phyloP scores from a whole-genome alignment of 2,888 invertebrate species.

The Arctia plantaginis region DNA sequence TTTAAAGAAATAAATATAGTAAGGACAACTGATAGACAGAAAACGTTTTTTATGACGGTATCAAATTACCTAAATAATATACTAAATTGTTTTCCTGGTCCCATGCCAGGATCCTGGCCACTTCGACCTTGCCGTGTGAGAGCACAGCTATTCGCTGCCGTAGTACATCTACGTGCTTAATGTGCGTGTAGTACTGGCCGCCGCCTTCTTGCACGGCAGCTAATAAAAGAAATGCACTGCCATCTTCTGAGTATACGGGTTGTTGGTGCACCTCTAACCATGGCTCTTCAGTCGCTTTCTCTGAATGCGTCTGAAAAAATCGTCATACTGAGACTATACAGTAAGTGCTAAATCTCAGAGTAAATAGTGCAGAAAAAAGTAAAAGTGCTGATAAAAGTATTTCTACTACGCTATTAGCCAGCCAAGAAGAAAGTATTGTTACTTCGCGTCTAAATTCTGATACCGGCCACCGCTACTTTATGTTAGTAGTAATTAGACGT shows the following conservation, averaged over 20 bases:
- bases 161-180: constrained; percentile 93
- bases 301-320: constrained; percentile 90
- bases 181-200: constrained; percentile 94
- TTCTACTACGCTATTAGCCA: neutral
- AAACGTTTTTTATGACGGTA: neutral
- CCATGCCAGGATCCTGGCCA: constrained; percentile 93
- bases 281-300: constrained; percentile 93
- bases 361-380: neutral
- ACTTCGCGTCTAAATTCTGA: neutral
- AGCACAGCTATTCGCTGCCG: constrained; percentile 94
- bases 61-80: constrained; percentile 87
- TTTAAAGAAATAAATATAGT: constrained; percentile 67
- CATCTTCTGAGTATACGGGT: constrained; percentile 94
- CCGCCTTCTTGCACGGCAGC: constrained; percentile 94
- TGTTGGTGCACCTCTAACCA: constrained; percentile 95
- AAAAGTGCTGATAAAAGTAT: neutral
- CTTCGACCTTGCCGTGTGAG: constrained; percentile 95
- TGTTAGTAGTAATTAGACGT: neutral
- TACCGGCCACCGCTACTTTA: neutral
- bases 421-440: neutral
- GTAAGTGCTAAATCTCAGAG: neutral
- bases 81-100: constrained; percentile 93
- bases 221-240: constrained; percentile 93
- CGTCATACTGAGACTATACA: neutral
- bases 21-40: constrained; percentile 20